These are phyloP conservation scores for Arothron firmamentum DNA, from an alignment of 2,113 vertebrate genomes.

Conservation along the genomic window DNA sequence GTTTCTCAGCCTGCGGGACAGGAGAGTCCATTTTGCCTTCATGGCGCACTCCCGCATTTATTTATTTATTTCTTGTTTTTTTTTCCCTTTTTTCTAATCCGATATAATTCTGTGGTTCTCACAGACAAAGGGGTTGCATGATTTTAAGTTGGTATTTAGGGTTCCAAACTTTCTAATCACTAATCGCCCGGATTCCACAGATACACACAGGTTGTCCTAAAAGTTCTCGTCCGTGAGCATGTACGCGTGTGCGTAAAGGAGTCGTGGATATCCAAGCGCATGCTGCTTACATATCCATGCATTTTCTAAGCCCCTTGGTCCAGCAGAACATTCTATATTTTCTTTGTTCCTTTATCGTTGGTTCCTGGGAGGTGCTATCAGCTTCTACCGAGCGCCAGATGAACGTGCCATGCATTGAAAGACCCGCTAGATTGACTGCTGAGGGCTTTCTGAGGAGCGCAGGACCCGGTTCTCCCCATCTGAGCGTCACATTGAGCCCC, in stretches of 20 bases:
- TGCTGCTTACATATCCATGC: constrained; percentile 21
- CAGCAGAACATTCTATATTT: constrained; percentile 60
- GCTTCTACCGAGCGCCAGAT: constrained; percentile 51
- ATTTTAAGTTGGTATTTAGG: neutral
- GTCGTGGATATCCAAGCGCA: constrained; percentile 29
- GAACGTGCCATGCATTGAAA: constrained; percentile 61
- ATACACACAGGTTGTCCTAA: neutral
- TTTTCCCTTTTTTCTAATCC: constrained; percentile 9
- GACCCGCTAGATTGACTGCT: constrained; percentile 47
- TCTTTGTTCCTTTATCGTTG: constrained; percentile 67
- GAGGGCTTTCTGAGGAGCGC: constrained; percentile 50
- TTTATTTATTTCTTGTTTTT: neutral
- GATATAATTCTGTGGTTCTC: constrained; percentile 16
- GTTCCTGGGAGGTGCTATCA: constrained; percentile 58
- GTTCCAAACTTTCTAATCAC: neutral
- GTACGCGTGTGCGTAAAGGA: constrained; percentile 14
- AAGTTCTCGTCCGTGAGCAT: constrained; percentile 13
- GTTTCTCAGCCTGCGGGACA: constrained; percentile 52
- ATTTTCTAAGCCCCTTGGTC: constrained; percentile 44
- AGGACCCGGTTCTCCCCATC: constrained; percentile 38
- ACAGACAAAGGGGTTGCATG: constrained; percentile 10
- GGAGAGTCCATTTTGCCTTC: constrained; percentile 64
- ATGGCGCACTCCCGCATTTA: constrained; percentile 21
- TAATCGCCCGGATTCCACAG: neutral
- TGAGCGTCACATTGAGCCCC: constrained; percentile 51